Evolutionary conservation across 2,888 invertebrate genomes (phyloP).

Genomic region (Eumerus sabulonum): DNA sequence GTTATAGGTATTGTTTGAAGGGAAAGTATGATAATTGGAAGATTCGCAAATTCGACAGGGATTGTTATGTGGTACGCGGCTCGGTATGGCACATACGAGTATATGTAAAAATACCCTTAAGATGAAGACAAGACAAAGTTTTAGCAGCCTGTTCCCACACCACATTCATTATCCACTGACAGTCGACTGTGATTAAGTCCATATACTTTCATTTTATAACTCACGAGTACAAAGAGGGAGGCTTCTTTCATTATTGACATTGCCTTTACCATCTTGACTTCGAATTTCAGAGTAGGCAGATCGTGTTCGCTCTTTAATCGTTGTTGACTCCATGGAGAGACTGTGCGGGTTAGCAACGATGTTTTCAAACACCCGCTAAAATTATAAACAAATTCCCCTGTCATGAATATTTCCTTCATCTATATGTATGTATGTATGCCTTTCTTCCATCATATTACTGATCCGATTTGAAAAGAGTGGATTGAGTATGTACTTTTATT

Average conservation of each 20-base stretch:
- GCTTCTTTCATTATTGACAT: constrained; percentile 60
- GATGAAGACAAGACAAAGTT: constrained; percentile 63
- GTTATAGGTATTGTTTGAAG: constrained; percentile 61
- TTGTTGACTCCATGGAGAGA: constrained; percentile 1
- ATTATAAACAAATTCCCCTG: constrained; percentile 53
- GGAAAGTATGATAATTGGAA: constrained; percentile 79
- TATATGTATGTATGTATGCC: neutral
- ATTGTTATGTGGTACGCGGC: constrained; percentile 34
- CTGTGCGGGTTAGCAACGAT: constrained; percentile 9
- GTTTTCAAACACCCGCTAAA: constrained; percentile 56
- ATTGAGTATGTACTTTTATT: constrained; percentile 58
- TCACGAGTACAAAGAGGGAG: neutral
- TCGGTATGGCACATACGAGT: too few species aligned
- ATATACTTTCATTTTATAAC: constrained; percentile 31
- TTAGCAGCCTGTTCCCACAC: constrained; percentile 17
- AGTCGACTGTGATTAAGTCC: constrained; percentile 52
- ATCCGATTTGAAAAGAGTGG: constrained; percentile 24
- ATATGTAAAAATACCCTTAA: constrained; percentile 42
- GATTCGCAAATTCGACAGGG: constrained; percentile 73
- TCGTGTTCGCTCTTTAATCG: constrained; percentile 54
- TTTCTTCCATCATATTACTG: neutral
- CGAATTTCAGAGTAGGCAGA: constrained; percentile 47
- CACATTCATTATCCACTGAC: neutral
- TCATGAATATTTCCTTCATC: constrained; percentile 24
- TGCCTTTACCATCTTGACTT: constrained; percentile 53